Evolutionary conservation across 2,113 vertebrate genomes (phyloP).

Genomic region (Recurvirostra avosetta): DNA sequence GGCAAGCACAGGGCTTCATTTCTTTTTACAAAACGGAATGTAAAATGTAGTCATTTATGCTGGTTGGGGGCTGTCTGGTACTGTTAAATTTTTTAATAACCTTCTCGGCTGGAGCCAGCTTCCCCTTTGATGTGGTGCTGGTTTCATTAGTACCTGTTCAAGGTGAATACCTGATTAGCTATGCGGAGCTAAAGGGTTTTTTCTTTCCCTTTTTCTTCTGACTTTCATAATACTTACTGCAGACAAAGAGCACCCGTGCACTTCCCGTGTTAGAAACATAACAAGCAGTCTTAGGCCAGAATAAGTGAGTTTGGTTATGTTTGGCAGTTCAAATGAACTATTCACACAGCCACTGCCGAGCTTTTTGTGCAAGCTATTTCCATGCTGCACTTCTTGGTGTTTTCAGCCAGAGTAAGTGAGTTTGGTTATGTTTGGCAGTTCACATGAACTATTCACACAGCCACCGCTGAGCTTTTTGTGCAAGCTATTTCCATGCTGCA

Average conservation of each 20-base stretch:
- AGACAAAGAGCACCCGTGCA: background rate
- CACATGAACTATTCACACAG: background rate
- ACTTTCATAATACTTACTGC: background rate
- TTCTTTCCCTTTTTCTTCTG: background rate
- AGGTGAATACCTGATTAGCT: conserved; percentile 41
- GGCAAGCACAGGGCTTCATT: background rate
- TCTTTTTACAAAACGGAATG: background rate
- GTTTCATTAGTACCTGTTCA: background rate
- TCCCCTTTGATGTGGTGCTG: conserved; percentile 35
- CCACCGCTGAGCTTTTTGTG: background rate
- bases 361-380: background rate
- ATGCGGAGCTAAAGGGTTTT: background rate
- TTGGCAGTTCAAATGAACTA: background rate
- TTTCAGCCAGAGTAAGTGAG: background rate
- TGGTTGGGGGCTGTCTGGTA: background rate
- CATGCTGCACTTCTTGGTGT: background rate
- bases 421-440: background rate
- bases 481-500: background rate
- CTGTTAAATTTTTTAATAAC: conserved; percentile 21
- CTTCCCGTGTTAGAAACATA: background rate
- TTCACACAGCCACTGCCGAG: background rate
- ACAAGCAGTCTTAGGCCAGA: background rate
- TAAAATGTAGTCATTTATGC: background rate
- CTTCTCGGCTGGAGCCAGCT: background rate
- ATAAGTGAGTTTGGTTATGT: background rate